Base-by-base conservation (phyloP, 2,797 vertebrate genomes). In the Garrulus glandarius region DNA sequence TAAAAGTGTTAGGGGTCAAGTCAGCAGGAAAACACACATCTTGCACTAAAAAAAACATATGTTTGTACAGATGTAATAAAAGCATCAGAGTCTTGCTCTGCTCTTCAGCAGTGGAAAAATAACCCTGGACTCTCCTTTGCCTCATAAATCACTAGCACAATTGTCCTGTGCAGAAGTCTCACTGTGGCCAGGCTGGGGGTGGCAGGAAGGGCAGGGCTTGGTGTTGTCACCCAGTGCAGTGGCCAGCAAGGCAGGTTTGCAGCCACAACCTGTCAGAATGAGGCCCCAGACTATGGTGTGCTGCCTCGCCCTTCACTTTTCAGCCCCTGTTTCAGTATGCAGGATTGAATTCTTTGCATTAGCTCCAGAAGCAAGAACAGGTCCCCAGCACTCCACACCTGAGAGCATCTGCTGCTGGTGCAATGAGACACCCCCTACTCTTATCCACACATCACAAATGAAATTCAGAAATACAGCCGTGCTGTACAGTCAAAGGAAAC, bases 221-320 rank as follows among this genome's bases (percentile, higher is more conserved):
- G 26, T 1, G 0, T 5, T 22, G 15, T 32, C 71, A 47, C 67
- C 22, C 0, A 0, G 67, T 1, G 1, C 1, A 12, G 36, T 44
- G 60, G 47, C 29, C 76, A 69, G 37, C 2, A 2, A 36, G 44
- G 41, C 7, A 6, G 20, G 57, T 29, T 44, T 47, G 67, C 37
- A 87, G 75, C 41, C 13, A 4, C 1, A 11, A 0, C 71, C 60
- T 32, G 18, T 24, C 41, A 39, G 61, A 71, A 36, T 15, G 43
- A 10, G 12, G 34, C 26, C 39, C 78, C 5, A 0, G 30, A 30
- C 34, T 14, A 14, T 0, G 0, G 27, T 16, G 61, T 37, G n/a
- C 27, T 59, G 16, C 15, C 75, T 39, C 17, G 9, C 10, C 13
- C 41, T 44, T 78, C 3, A 2, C 20, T 81, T 87, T 59, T 55